Conservation (phyloP, 2,797 vertebrate species). For the Ammospiza maritima region DNA sequence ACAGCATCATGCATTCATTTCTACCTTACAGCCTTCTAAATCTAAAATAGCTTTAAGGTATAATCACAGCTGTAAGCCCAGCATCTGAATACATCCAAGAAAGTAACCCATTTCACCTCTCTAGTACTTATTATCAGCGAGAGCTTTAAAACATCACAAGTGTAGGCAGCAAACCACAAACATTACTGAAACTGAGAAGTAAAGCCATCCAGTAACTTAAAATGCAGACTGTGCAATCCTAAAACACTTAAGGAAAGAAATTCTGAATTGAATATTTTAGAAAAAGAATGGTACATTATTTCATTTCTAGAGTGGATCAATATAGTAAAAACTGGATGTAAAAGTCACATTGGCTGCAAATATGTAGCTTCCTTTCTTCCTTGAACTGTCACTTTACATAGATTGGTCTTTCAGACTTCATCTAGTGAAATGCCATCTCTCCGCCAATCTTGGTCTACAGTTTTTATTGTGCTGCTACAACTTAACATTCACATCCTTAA, state of each 20-base stretch:
- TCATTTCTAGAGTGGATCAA: background rate
- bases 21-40: background rate
- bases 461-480: background rate
- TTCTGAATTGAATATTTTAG: background rate
- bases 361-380: background rate
- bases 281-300: background rate
- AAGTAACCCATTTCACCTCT: background rate
- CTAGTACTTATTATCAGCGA: background rate
- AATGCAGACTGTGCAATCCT: background rate
- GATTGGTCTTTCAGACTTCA: background rate
- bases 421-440: background rate
- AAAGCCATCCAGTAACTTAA: background rate
- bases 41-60: background rate
- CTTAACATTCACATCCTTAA: background rate
- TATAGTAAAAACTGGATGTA: background rate
- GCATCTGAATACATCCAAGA: background rate
- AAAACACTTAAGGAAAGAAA: background rate
- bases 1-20: conserved; percentile 5
- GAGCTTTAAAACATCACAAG: background rate
- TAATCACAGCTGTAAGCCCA: background rate
- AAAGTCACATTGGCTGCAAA: background rate
- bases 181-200: background rate
- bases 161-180: background rate
- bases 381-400: background rate
- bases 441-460: background rate